Evolutionary conservation across 2,797 vertebrate genomes (phyloP).

Genomic region (Galaxias olidus): DNA sequence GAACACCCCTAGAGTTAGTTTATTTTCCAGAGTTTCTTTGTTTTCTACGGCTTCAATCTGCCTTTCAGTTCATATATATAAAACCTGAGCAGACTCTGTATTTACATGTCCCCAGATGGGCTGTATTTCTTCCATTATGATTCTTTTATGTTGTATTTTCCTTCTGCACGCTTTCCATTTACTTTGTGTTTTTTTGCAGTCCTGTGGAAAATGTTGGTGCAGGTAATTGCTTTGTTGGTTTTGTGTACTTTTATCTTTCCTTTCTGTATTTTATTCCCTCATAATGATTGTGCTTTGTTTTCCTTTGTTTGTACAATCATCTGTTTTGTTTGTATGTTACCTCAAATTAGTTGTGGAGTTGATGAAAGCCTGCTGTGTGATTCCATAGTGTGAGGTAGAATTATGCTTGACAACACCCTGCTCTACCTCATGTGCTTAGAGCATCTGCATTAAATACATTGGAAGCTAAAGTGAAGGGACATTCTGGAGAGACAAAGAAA

Average conservation of each 20-base stretch:
- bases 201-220: conserved; percentile 62
- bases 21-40: no score
- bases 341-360: not conserved
- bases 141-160: conserved; percentile 37
- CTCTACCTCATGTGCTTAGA: not conserved
- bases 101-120: conserved; percentile 27
- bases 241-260: conserved; percentile 25
- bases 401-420: not conserved
- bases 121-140: conserved; percentile 48
- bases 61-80: no score
- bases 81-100: no score
- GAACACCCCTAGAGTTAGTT: no score
- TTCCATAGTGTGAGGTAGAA: not conserved
- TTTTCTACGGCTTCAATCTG: no score
- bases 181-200: conserved; percentile 60
- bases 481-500: conserved; percentile 26
- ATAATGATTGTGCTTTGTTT: not conserved
- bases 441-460: conserved; percentile 6
- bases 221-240: conserved; percentile 64
- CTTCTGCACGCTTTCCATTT: conserved; percentile 54
- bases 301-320: not conserved
- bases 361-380: not conserved
- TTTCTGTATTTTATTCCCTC: conserved; percentile 9
- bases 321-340: not conserved
- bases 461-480: conserved; percentile 12